Base-by-base conservation (phyloP, 2,888 invertebrate species). In the Scaptomyza caliginosa region DNA sequence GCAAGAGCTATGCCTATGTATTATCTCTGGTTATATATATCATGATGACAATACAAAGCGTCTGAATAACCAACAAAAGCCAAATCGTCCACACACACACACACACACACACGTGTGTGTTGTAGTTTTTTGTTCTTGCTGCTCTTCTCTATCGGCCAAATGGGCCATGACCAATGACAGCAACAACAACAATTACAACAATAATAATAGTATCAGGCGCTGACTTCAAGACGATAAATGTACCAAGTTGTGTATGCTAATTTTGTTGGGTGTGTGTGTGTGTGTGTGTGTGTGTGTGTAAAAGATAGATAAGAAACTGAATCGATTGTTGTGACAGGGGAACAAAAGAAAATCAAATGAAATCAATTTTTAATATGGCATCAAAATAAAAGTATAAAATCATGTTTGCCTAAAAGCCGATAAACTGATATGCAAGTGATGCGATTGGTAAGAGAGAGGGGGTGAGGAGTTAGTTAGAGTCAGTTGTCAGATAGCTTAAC, bases 311-410 rank as follows among this genome's bases (percentile, higher is more conserved):
- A 49, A 28, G 59, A 50, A 57, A 40, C n/a, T 46, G 36, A 52
- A 67, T 28, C 62, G 55, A 71, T 55, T 56, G 50, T 48, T 45
- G 43, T 43, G 39, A 59, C 64, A 46, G 46, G 52, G 54, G 38
- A 32, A 55, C 51, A 67, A 66, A 69, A 60, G 50, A 65, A 67
- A 81, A 85, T 69, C 75, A 81, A 82, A 81, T 70, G 54, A 70
- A 75, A 79, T 76, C 70, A 74, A 81, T 81, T 81, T 81, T 85
- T 48, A 81, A 81, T 84, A 77, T 83, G 67, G 74, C 70, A 79
- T 76, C 46, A 75, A 75, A 74, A 82, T 71, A 71, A 74, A 67
- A 80, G 80, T 87, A 85, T 85, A 81, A 81, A 81, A 77, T 81
- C 85, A 69, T 81, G 81, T 81, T 76, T 60, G 59, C 60, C 59